Percentiles rank a stretch among this genome's conserved stretches.
phyloP scores from a whole-genome alignment of 2,113 vertebrate species.

The Xiphophorus couchianus region DNA sequence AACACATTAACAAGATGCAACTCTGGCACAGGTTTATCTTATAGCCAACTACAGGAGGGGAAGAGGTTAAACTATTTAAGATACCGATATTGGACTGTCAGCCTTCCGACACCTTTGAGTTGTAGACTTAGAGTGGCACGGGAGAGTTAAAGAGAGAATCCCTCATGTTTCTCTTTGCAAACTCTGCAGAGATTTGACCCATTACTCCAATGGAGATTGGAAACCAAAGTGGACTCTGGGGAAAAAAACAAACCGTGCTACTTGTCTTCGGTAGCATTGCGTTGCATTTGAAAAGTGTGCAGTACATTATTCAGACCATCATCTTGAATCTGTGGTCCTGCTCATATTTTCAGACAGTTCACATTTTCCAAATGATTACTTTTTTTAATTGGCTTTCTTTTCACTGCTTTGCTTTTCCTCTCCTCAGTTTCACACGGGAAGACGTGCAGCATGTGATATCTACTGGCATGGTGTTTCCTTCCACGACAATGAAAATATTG shows the following conservation, averaged over 20 bases:
- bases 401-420: background rate
- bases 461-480: conserved; percentile 98
- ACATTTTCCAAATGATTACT: no score
- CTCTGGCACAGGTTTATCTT: conserved; percentile 16
- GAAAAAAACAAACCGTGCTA: no score
- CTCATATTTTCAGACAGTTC: background rate
- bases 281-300: no score
- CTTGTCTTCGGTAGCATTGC: no score
- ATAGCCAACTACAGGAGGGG: background rate
- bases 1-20: conserved; percentile 43
- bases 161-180: no score
- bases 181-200: no score
- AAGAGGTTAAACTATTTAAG: background rate
- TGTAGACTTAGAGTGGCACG: no score
- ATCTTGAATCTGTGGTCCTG: background rate
- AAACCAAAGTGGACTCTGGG: no score
- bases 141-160: no score
- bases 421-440: conserved; percentile 87
- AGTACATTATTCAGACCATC: background rate
- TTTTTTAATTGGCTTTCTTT: background rate
- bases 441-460: conserved; percentile 93
- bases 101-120: no score
- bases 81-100: no score
- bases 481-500: conserved; percentile 89
- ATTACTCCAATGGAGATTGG: no score